These are phyloP conservation scores for Limnephilus rhombicus DNA, from an alignment of 2,888 invertebrate species.

Conservation along the genomic window DNA sequence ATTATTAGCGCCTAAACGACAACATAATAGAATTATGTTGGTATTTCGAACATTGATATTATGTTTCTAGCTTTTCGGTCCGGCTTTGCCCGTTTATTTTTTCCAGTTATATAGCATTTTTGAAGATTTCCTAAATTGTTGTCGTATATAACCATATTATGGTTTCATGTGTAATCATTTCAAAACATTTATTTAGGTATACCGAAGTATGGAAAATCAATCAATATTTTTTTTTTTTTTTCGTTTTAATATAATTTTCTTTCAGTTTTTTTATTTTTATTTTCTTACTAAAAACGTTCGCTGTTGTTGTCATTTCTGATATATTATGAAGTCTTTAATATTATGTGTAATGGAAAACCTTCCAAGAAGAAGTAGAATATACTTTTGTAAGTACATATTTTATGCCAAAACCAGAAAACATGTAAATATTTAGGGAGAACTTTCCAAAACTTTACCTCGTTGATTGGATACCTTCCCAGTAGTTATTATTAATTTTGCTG, in stretches of 20 bases:
- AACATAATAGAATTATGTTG: background rate
- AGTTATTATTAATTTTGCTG: background rate
- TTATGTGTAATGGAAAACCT: background rate
- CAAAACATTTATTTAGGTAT: no score
- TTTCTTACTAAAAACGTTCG: background rate
- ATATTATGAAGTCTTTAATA: background rate
- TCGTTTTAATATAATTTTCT: no score
- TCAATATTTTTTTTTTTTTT: no score
- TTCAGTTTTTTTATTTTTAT: background rate
- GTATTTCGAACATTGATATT: background rate
- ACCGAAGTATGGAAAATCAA: no score
- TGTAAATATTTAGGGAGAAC: background rate
- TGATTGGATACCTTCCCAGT: background rate
- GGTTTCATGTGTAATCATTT: no score
- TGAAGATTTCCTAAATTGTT: no score
- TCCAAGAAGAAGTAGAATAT: background rate
- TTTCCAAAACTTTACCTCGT: background rate
- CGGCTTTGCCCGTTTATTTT: no score
- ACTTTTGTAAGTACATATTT: background rate
- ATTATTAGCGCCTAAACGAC: background rate
- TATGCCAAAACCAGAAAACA: background rate
- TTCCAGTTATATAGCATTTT: no score
- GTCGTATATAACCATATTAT: no score
- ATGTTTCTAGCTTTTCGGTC: background rate
- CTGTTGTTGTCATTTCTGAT: background rate